These are phyloP conservation scores for Hyppa rectilinea DNA, from an alignment of 2,888 invertebrate species.

Conservation along the genomic window DNA sequence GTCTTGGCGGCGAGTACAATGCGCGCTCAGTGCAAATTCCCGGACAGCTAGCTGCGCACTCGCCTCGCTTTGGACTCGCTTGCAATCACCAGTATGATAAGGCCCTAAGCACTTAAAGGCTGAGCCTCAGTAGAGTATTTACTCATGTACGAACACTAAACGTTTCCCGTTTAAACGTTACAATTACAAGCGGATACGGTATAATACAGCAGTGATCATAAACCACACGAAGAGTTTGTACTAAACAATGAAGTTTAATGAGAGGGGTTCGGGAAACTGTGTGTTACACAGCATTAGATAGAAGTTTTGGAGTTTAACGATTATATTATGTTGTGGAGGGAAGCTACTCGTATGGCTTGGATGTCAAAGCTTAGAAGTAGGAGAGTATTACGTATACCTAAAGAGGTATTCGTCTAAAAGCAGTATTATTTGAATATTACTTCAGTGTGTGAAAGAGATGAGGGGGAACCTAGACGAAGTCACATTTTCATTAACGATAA, in stretches of 20 bases:
- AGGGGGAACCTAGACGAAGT: too few relatives aligned
- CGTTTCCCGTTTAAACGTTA: slow-evolving; percentile 44
- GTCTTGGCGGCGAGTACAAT: too few relatives aligned
- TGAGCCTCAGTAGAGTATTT: background rate
- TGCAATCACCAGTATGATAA: too few relatives aligned
- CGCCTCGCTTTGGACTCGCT: too few relatives aligned
- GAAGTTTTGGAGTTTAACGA: slow-evolving; percentile 30
- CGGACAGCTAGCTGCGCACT: too few relatives aligned
- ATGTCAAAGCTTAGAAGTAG: background rate
- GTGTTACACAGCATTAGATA: slow-evolving; percentile 20
- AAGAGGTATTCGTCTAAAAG: too few relatives aligned
- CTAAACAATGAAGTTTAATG: slow-evolving; percentile 73
- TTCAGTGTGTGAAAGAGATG: too few relatives aligned
- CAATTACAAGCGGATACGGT: slow-evolving; percentile 50
- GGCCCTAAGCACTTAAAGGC: background rate
- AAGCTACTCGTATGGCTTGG: background rate
- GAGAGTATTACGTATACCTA: too few relatives aligned
- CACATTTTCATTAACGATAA: too few relatives aligned
- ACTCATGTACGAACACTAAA: slow-evolving; percentile 26
- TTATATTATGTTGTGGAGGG: slow-evolving; percentile 6
- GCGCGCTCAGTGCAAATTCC: too few relatives aligned
- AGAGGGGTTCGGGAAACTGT: slow-evolving; percentile 63
- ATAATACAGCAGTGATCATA: slow-evolving; percentile 70
- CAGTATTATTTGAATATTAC: too few relatives aligned
- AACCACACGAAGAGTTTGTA: slow-evolving; percentile 71